Percentiles rank a stretch among this genome's conserved stretches.
These are phyloP conservation scores for Melolontha melolontha DNA, from an alignment of 2,888 invertebrate genomes.

Conservation along the genomic window DNA sequence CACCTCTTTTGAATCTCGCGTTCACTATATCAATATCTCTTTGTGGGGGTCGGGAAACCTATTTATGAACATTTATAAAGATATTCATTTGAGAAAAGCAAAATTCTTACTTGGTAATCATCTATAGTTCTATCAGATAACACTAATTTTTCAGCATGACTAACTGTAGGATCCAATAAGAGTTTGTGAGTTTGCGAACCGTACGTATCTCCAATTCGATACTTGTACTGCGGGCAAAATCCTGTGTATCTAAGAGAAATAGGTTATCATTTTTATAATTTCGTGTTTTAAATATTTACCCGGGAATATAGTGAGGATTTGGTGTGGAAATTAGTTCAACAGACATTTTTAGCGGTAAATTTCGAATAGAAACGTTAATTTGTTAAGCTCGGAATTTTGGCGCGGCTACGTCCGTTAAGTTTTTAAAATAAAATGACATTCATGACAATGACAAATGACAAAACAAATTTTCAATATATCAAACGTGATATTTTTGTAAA, in stretches of 20 bases:
- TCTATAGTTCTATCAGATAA: conserved; percentile 74
- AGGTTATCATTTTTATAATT: not conserved
- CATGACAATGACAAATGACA: not conserved
- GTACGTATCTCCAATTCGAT: conserved; percentile 80
- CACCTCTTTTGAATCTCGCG: conserved; percentile 73
- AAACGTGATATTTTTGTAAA: too few relatives aligned
- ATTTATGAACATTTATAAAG: conserved; percentile 24
- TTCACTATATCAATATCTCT: conserved; percentile 76
- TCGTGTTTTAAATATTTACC: conserved; percentile 66
- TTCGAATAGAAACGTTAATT: conserved; percentile 30
- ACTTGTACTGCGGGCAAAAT: conserved; percentile 81
- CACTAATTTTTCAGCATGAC: conserved; percentile 78
- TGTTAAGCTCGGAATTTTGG: conserved; percentile 3
- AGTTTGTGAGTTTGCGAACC: conserved; percentile 81
- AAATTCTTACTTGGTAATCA: conserved; percentile 71
- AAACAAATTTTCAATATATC: too few relatives aligned
- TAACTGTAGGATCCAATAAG: conserved; percentile 78
- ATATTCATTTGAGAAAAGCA: conserved; percentile 14
- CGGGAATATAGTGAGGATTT: conserved; percentile 80
- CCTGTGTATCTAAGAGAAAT: conserved; percentile 75
- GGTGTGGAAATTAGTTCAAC: conserved; percentile 72
- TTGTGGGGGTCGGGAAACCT: conserved; percentile 74
- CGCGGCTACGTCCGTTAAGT: conserved; percentile 4
- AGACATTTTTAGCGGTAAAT: conserved; percentile 49
- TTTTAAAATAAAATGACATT: conserved; percentile 30